phyloP scores from a whole-genome alignment of 2,888 invertebrate genomes.

The Plemyria rubiginata region DNA sequence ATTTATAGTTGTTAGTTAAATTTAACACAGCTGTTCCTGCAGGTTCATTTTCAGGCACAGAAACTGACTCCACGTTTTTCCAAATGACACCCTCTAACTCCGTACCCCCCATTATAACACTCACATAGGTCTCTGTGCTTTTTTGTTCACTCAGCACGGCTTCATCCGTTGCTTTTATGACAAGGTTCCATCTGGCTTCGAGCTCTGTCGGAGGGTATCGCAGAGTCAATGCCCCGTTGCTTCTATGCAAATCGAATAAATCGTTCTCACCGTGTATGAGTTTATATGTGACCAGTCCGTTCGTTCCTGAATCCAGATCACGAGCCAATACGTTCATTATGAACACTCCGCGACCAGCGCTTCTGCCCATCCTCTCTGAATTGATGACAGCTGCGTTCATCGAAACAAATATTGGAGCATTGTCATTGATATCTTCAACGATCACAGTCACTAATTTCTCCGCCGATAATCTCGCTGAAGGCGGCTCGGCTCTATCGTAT shows the following conservation, averaged over 20 bases:
- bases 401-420: constrained; percentile 95
- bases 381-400: constrained; percentile 96
- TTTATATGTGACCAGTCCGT: constrained; percentile 96
- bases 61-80: constrained; percentile 88
- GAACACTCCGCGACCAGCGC: constrained; percentile 85
- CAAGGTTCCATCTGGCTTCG: constrained; percentile 91
- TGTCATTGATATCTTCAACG: constrained; percentile 97
- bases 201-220: constrained; percentile 85
- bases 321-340: constrained; percentile 93
- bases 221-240: constrained; percentile 89
- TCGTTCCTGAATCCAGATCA: constrained; percentile 95
- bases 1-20: constrained; percentile 89
- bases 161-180: constrained; percentile 95
- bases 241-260: constrained; percentile 92
- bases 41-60: constrained; percentile 95
- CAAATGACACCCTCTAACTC: constrained; percentile 85
- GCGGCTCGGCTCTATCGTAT: constrained; percentile 93
- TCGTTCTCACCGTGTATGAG: constrained; percentile 91
- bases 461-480: constrained; percentile 90
- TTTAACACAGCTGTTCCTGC: constrained; percentile 93
- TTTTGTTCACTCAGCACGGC: constrained; percentile 95
- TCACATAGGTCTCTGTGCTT: constrained; percentile 94
- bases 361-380: constrained; percentile 77
- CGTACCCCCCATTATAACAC: constrained; percentile 89
- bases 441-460: constrained; percentile 97